phyloP scores from a whole-genome alignment of 1,140 invertebrate genomes.

The Drosophila leontia region DNA sequence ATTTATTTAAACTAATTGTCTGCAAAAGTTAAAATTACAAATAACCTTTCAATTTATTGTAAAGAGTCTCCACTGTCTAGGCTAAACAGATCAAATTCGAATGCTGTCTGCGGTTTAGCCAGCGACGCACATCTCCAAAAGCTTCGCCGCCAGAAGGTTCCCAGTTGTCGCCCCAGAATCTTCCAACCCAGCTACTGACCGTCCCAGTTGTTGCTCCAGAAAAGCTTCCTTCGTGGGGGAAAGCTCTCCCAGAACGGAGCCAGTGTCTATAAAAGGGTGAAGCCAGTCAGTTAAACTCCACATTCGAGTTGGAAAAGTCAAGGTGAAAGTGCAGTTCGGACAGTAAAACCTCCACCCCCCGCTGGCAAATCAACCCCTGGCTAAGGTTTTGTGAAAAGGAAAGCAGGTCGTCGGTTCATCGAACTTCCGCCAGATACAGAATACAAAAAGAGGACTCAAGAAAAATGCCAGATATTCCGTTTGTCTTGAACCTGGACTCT shows the following conservation, averaged over 20 bases:
- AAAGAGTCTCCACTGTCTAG: neutral
- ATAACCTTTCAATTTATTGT: neutral
- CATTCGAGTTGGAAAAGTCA: constrained; percentile 61
- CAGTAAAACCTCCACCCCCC: neutral
- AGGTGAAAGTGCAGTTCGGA: constrained; percentile 20
- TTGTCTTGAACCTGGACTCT: constrained; percentile 73
- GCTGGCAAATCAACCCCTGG: constrained; percentile 53
- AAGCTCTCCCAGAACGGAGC: constrained; percentile 38
- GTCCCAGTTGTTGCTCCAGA: constrained; percentile 33
- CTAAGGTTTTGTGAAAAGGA: constrained; percentile 16
- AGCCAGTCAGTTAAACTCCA: constrained; percentile 42
- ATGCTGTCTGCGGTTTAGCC: constrained; percentile 37
- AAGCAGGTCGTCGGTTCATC: constrained; percentile 66
- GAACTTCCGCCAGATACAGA: constrained; percentile 74
- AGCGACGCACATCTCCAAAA: constrained; percentile 13
- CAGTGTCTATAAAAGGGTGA: constrained; percentile 56
- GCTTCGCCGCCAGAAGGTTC: constrained; percentile 57
- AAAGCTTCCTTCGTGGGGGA: constrained; percentile 33
- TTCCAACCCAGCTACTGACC: neutral
- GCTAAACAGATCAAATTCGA: constrained; percentile 19
- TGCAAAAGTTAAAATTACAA: no score
- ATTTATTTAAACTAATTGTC: no score
- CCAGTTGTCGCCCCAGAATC: constrained; percentile 43
- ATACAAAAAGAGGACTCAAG: neutral
- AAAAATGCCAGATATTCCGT: constrained; percentile 77